Base-by-base conservation (phyloP, 2,113 vertebrate genomes). In the Lichenostomus cassidix region DNA sequence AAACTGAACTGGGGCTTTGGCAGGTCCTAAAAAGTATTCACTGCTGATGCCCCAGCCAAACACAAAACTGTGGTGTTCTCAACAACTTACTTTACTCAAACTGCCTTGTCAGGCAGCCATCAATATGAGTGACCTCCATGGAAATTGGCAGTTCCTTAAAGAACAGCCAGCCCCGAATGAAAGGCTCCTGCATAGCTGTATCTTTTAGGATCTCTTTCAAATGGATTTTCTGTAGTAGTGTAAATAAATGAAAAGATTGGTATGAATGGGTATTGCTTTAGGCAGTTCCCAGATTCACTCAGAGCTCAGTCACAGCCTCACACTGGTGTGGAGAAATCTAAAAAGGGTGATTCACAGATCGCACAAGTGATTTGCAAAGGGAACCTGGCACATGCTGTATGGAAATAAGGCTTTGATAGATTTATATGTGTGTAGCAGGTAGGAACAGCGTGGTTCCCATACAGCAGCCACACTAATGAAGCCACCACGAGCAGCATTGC, bases 271-370 rank as follows among this genome's bases (percentile, higher is more conserved):
- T 71, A 76, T 58, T 87, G 94, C 92, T 97, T 82, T 68, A 92
- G 91, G 96, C 95, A 87, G 88, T 94, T 96, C 90, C 79, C 90
- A 93, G 88, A 80, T 95, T 81, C 92, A 71, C 80, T 92, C 71
- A 60, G 44, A 92, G 44, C 62, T 93, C 92, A 91, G 70, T 53
- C 89, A 87, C 91, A 91, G 94, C 77, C 69, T 76, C 58, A 10
- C 58, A 52, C 11, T 94, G 84, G 83, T 77, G 68, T 42, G 65
- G 46, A 92, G 65, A 73, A 82, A 63, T 78, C 87, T 94, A 75
- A 83, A 86, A 92, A 71, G 83, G 64, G 74, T 71, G 87, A 94
- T 91, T 95, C 94, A 89, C 87, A 91, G 94, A 76, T 88, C 39
- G 21, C 92, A 90, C 27, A 42, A 93, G 46, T 14, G 71, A 92